Base-by-base conservation (phyloP, 2,797 vertebrate genomes). In the Urosaurus nigricauda region DNA sequence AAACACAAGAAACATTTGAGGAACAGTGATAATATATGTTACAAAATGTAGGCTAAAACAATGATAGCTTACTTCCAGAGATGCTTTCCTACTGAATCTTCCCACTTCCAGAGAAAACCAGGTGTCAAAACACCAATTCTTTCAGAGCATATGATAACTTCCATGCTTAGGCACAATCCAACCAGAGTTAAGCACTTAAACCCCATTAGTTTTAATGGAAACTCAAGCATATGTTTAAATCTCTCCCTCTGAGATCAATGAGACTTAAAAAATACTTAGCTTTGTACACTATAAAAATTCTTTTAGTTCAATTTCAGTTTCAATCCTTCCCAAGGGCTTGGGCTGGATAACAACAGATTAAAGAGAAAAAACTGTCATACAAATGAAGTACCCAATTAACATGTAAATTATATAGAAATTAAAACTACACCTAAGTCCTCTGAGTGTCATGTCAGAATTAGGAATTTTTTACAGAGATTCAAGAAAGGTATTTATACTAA, bases 381-480 rank as follows among this genome's bases (percentile, higher is more conserved):
- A 84, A 84, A n/a, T 29, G 16, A 32, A 71, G 82, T 71, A n/a
- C 43, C 43, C 40, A 84, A 51, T 71, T 84, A 71, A 71, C 70
- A 53, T 35, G 32, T 19, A 70, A 83, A 35, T 84, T 73, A 26
- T 37, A 37, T 14, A 81, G n/a, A 60, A 60, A 60, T 37, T 5
- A 37, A 58, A 1, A 8, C 53, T 80, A 37, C 24, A 40, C 37
- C 8, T 19, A 63, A 24, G 4, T n/a, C 78, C 16, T 79, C 16
- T 71, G 32, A 84, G 56, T 73, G 14, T 17, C 65, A 53, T 84
- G 17, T 53, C 83, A 84, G 53, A 63, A 84, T n/a, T 29, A 47
- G 63, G 32, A 73, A 17, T 9, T 53, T 32, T 43, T 35, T 53
- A 24, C 43, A 53, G 65, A 71, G 47, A 29, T 71, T 53, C 11